These are phyloP conservation scores for Torymus tubicola DNA, from an alignment of 2,888 invertebrate genomes.

Conservation along the genomic window DNA sequence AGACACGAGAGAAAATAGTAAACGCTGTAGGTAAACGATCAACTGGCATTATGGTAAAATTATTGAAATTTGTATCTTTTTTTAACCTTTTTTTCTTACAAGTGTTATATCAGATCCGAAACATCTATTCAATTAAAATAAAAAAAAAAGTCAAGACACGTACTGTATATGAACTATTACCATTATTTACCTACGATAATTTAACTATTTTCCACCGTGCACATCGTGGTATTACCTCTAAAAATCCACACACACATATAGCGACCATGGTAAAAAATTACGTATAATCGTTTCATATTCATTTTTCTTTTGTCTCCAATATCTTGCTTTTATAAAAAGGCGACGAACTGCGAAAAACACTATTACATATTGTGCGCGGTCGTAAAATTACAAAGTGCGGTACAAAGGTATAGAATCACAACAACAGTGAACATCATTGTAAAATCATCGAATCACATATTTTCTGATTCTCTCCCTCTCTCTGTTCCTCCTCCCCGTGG, in stretches of 20 bases:
- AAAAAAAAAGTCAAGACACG: too few species aligned
- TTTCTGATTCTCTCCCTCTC: slow-evolving; percentile 37
- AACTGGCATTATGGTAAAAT: too few species aligned
- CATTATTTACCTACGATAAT: too few species aligned
- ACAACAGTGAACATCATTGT: too few species aligned
- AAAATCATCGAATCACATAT: slow-evolving; percentile 58
- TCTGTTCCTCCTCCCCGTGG: too few species aligned
- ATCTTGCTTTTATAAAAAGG: slow-evolving; percentile 9
- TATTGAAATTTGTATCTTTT: too few species aligned
- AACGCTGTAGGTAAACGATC: not conserved
- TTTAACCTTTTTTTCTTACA: not conserved
- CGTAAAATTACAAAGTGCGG: slow-evolving; percentile 53
- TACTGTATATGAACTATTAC: too few species aligned
- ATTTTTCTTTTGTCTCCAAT: too few species aligned
- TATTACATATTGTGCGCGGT: slow-evolving; percentile 44
- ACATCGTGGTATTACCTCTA: not conserved
- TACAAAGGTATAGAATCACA: slow-evolving; percentile 56
- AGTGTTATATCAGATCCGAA: too few species aligned
- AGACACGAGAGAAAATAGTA: not conserved
- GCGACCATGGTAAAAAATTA: slow-evolving; percentile 12
- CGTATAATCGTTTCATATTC: slow-evolving; percentile 1
- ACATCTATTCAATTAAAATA: too few species aligned
- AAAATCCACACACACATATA: slow-evolving; percentile 49
- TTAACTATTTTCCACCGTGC: not conserved
- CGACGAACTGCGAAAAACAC: slow-evolving; percentile 29